phyloP scores from a whole-genome alignment of 2,113 vertebrate species.

The Perca schrenkii region DNA sequence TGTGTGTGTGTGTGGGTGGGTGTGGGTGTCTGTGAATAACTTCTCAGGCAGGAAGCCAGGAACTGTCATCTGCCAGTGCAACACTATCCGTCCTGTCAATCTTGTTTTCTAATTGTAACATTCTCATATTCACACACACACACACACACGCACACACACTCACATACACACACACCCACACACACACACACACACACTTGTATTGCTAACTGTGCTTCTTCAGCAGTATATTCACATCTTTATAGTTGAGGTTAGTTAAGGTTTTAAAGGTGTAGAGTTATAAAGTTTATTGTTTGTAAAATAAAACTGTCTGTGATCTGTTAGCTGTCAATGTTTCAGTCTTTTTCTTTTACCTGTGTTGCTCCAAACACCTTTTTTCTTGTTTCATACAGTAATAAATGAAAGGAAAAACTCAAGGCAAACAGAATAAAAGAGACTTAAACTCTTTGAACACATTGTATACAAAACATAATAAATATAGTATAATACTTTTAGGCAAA shows the following conservation, averaged over 20 bases:
- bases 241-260: neutral
- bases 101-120: constrained; percentile 85
- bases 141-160: neutral
- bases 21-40: constrained; percentile 72
- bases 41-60: constrained; percentile 72
- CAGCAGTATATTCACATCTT: constrained; percentile 3
- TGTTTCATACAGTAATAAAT: neutral
- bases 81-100: constrained; percentile 82
- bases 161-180: neutral
- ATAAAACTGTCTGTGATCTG: neutral
- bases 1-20: constrained; percentile 18
- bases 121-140: constrained; percentile 76
- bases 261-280: neutral
- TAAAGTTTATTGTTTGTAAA: neutral
- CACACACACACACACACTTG: neutral
- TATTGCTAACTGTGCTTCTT: neutral
- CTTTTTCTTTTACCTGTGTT: neutral
- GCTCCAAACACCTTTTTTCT: neutral
- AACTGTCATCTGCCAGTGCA: constrained; percentile 79
- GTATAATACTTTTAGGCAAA: neutral
- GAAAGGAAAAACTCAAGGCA: neutral
- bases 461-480: neutral
- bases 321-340: neutral
- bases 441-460: neutral
- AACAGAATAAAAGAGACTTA: neutral